These are phyloP conservation scores for Epizoanthus fatuus DNA, from an alignment of 92 coral and sea anemone genomes.

Conservation along the genomic window DNA sequence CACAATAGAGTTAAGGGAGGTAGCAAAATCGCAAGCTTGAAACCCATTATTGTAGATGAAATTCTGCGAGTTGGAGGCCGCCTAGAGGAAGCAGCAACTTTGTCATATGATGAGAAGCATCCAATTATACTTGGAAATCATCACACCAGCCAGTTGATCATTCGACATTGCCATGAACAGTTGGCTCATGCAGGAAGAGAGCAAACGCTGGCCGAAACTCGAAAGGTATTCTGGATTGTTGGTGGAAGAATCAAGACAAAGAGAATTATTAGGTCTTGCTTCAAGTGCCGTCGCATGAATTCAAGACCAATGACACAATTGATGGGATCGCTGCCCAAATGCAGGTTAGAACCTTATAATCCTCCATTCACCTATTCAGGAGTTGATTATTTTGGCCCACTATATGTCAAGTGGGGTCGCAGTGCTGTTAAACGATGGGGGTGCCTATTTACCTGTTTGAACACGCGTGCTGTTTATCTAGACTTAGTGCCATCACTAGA, in stretches of 20 bases:
- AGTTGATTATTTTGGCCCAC: constrained; percentile 64
- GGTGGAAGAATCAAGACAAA: constrained; percentile 58
- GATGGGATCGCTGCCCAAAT: constrained; percentile 64
- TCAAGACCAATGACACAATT: constrained; percentile 60
- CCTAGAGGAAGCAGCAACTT: constrained; percentile 8
- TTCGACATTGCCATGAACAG: constrained; percentile 60
- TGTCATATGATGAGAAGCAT: constrained; percentile 14
- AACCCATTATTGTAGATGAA: not conserved
- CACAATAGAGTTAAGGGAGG: not conserved
- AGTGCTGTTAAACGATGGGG: constrained; percentile 74
- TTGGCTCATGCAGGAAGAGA: constrained; percentile 28
- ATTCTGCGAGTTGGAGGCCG: not conserved
- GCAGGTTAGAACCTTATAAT: constrained; percentile 58
- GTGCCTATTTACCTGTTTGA: constrained; percentile 67
- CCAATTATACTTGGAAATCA: constrained; percentile 29
- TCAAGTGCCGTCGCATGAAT: constrained; percentile 67
- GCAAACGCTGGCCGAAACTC: constrained; percentile 60
- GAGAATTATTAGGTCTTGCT: constrained; percentile 62
- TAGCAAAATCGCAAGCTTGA: not conserved
- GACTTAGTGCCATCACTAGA: constrained; percentile 66
- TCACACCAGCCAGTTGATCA: constrained; percentile 50
- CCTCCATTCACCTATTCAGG: constrained; percentile 75
- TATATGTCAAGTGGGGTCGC: constrained; percentile 72
- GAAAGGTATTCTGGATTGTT: constrained; percentile 68
- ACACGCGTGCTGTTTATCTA: constrained; percentile 67